These are phyloP conservation scores for Eilema depressum DNA, from an alignment of 2,888 invertebrate species.

Conservation along the genomic window DNA sequence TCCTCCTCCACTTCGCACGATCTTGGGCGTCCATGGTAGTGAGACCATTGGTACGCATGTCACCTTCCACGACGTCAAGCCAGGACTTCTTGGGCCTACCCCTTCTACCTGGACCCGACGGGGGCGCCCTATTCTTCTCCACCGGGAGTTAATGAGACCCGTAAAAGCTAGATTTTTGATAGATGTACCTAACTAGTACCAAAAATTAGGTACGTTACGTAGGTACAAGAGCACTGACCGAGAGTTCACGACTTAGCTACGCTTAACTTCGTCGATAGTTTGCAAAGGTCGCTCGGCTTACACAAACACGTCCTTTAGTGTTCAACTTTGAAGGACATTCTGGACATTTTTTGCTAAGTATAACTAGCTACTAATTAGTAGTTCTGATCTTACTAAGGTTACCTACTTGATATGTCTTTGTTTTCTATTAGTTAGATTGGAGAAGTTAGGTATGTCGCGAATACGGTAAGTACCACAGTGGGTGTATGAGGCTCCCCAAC, in stretches of 20 bases:
- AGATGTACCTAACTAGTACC: slow-evolving; percentile 1
- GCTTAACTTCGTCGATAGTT: background rate
- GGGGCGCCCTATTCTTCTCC: no score
- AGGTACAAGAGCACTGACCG: background rate
- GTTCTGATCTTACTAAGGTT: background rate
- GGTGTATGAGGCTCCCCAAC: no score
- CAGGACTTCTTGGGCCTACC: no score
- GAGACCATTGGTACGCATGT: no score
- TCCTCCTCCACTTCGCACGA: no score
- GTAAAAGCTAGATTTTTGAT: background rate
- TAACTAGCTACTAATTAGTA: background rate
- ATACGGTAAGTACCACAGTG: no score
- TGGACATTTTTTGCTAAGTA: background rate
- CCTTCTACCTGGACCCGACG: no score
- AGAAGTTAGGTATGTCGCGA: no score
- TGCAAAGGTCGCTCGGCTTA: background rate
- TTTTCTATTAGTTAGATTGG: no score
- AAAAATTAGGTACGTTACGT: background rate
- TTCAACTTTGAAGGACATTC: background rate
- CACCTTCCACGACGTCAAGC: no score
- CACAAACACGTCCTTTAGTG: background rate
- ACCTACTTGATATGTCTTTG: no score
- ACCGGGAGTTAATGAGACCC: background rate
- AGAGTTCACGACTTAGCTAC: background rate
- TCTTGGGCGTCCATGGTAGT: no score